Conservation (phyloP, 2,797 vertebrate genomes). For the Odontamblyopus lacepedii region DNA sequence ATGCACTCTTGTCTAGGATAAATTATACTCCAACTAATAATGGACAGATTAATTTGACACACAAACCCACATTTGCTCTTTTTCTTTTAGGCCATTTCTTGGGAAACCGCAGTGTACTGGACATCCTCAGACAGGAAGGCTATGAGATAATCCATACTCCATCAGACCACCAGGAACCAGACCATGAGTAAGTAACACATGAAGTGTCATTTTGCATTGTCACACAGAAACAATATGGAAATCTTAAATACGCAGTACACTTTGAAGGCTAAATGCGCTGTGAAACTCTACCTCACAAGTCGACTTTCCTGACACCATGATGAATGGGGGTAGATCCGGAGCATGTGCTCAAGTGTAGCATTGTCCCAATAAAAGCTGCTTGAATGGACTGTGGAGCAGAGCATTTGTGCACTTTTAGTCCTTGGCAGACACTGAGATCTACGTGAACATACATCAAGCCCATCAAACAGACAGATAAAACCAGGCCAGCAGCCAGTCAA, state of each 20-base stretch:
- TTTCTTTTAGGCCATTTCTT: conserved; percentile 91
- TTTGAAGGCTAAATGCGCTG: conserved; percentile 7
- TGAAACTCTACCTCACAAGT: conserved; percentile 1
- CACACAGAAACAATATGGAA: conserved; percentile 6
- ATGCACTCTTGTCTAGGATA: background rate
- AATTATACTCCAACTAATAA: background rate
- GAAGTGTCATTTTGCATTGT: conserved; percentile 3
- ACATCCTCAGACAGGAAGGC: conserved; percentile 92
- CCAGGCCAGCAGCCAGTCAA: conserved; percentile 9
- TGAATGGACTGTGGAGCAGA: conserved; percentile 19
- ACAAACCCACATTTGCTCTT: conserved; percentile 11
- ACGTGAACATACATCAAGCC: conserved; percentile 31
- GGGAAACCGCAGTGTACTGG: conserved; percentile 96
- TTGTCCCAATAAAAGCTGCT: conserved; percentile 15
- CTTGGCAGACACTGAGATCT: conserved; percentile 24
- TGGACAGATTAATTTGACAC: background rate
- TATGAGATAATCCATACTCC: conserved; percentile 91
- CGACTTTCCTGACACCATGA: conserved; percentile 28
- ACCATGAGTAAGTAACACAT: conserved; percentile 82
- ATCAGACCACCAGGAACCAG: conserved; percentile 78
- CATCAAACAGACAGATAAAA: conserved; percentile 14
- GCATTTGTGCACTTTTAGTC: conserved; percentile 15
- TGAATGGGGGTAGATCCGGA: conserved; percentile 11
- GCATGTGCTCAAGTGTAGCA: conserved; percentile 2
- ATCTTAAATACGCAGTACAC: conserved; percentile 7